Base-by-base conservation (phyloP, 2,888 invertebrate genomes). In the Shargacucullia verbasci region DNA sequence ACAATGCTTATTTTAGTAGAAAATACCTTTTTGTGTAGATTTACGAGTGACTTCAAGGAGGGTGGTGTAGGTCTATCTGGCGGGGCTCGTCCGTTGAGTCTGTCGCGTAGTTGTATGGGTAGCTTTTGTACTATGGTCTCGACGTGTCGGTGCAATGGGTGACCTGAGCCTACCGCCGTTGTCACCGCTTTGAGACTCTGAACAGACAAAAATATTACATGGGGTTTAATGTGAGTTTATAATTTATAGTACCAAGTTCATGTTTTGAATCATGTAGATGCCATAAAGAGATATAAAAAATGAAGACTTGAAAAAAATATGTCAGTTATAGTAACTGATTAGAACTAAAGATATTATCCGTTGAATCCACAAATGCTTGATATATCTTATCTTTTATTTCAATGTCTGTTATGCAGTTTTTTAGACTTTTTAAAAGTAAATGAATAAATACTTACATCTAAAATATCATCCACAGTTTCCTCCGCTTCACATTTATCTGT, bases 401-500 rank as follows among this genome's bases (percentile, higher is more conserved):
- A 10, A 45, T 27, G 15, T 39, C 12, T 0, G 0, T 2, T 43
- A 38, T 43, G 12, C 20, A 20, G 20, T 20, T 29, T 29, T 29
- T n/a, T n/a, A n/a, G 7, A 10, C 29, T 29, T 7, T 29, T 29
- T n/a, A n/a, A 29, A 29, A 29, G 9, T 2, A 2, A 20, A 20
- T 20, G 2, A 20, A 20, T 29, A 6, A 45, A 40, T 65, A 86
- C 86, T 87, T 87, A 98, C 98, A 95, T 99, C 98, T 57, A 99
- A 94, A 67, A 99, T 96, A 92, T 99, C 99, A 87, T 99, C 99
- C 0, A 99, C 96, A 65, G 97, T 97, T 90, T 99, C 99, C 88
- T 99, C 99, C 3, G 99, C 99, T 90, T 99, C 99, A 80, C 98
- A 98, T 86, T 98, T 98, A 82, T 99, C 99, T 1, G 97, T 96